Evolutionary conservation across 2,113 vertebrate genomes (phyloP).

Genomic region (Machaerirhynchus nigripectus): DNA sequence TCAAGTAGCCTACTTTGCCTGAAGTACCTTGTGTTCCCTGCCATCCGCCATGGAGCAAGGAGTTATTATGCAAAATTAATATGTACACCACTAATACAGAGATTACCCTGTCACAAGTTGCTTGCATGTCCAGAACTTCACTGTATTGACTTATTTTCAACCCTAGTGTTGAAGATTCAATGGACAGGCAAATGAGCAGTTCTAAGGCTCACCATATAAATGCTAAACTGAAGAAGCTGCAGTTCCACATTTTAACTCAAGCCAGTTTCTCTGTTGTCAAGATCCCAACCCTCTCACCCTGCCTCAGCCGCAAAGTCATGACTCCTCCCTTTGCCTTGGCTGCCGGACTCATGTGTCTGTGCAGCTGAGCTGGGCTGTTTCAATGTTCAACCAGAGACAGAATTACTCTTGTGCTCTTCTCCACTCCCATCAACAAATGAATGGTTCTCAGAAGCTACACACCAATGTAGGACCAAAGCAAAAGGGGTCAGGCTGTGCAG

Average conservation of each 20-base stretch:
- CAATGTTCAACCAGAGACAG: background rate
- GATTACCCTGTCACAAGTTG: background rate
- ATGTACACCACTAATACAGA: background rate
- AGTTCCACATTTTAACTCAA: background rate
- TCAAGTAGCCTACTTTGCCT: background rate
- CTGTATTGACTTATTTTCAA: background rate
- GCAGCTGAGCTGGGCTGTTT: background rate
- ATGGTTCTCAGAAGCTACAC: background rate
- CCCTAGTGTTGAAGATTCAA: background rate
- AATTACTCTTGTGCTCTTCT: background rate
- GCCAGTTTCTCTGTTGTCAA: background rate
- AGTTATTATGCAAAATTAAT: background rate
- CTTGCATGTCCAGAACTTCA: background rate
- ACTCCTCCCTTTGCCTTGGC: background rate
- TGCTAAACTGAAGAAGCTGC: background rate
- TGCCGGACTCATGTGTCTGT: fast-evolving
- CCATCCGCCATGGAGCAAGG: background rate
- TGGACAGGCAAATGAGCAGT: background rate
- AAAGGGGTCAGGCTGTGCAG: background rate
- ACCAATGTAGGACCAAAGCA: background rate
- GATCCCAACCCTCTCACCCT: background rate
- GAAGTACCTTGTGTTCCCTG: background rate
- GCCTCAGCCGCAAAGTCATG: background rate
- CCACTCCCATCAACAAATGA: background rate
- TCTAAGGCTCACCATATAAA: background rate